phyloP scores from a whole-genome alignment of 2,888 invertebrate genomes.

The Temnothorax unifasciatus region DNA sequence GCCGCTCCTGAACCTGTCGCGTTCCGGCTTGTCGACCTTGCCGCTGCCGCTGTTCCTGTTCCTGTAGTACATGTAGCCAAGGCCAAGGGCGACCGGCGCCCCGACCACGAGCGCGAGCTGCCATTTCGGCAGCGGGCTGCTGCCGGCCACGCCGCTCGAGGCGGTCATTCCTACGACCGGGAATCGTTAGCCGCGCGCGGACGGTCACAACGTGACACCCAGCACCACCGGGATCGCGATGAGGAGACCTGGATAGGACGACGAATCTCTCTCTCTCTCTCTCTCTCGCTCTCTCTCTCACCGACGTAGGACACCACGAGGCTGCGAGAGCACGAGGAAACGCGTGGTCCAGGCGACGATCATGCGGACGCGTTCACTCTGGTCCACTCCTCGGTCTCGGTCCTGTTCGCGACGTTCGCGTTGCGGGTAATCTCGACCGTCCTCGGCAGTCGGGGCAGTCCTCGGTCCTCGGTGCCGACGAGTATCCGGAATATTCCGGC shows the following conservation, averaged over 20 bases:
- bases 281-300: background rate
- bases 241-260: background rate
- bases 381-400: background rate
- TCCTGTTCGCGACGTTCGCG: too few relatives aligned
- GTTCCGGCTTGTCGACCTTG: constrained; percentile 75
- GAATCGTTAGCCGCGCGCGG: background rate
- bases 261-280: background rate
- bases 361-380: background rate
- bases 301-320: background rate
- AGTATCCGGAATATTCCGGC: too few relatives aligned
- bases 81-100: constrained; percentile 93
- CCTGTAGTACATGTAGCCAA: constrained; percentile 93
- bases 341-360: background rate
- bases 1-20: constrained; percentile 71
- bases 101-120: constrained; percentile 94
- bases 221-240: background rate
- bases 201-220: background rate
- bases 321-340: background rate
- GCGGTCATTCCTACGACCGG: constrained; percentile 74
- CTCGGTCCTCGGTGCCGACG: background rate
- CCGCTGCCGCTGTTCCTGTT: constrained; percentile 82
- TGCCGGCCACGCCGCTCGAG: constrained; percentile 70
- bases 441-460: too few relatives aligned
- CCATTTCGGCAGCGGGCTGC: constrained; percentile 92
- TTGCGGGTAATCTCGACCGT: background rate